Evolutionary conservation across 1,140 invertebrate species (phyloP).

Genomic region (Plodia interpunctella): DNA sequence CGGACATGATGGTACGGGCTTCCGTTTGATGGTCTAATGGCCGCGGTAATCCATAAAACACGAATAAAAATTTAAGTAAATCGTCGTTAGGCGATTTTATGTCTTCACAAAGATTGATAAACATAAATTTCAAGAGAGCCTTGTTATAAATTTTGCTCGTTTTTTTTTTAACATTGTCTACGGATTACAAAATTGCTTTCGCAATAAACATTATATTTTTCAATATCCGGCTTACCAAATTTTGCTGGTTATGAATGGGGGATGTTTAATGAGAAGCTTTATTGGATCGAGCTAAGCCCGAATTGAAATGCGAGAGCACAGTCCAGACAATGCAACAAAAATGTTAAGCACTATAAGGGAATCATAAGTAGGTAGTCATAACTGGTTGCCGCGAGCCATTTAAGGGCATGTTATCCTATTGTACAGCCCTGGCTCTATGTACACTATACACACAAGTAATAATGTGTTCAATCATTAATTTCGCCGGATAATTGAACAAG

Average conservation of each 20-base stretch:
- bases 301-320: slow-evolving; percentile 72
- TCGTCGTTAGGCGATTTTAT: slow-evolving; percentile 54
- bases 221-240: not conserved
- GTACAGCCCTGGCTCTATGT: slow-evolving; percentile 39
- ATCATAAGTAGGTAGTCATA: slow-evolving; percentile 67
- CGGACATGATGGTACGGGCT: slow-evolving; percentile 45
- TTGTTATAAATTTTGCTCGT: slow-evolving; percentile 35
- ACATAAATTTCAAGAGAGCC: slow-evolving; percentile 25
- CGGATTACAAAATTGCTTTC: slow-evolving; percentile 8
- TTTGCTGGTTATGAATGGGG: not conserved
- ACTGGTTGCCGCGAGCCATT: slow-evolving; percentile 66
- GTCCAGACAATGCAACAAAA: slow-evolving; percentile 69
- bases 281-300: slow-evolving; percentile 35
- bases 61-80: slow-evolving; percentile 42
- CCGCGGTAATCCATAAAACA: slow-evolving; percentile 46
- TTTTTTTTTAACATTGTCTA: slow-evolving; percentile 33
- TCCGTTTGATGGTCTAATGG: slow-evolving; percentile 63
- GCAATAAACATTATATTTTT: not conserved
- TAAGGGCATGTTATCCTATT: slow-evolving; percentile 73
- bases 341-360: slow-evolving; percentile 58
- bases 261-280: slow-evolving; percentile 8
- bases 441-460: slow-evolving; percentile 41
- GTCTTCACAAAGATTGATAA: slow-evolving; percentile 59
- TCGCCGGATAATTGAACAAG: slow-evolving; percentile 68
- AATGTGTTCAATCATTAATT: slow-evolving; percentile 75